These are phyloP conservation scores for Lepilemur septentrionalis DNA, from an alignment of 2,797 vertebrate genomes.

Conservation along the genomic window DNA sequence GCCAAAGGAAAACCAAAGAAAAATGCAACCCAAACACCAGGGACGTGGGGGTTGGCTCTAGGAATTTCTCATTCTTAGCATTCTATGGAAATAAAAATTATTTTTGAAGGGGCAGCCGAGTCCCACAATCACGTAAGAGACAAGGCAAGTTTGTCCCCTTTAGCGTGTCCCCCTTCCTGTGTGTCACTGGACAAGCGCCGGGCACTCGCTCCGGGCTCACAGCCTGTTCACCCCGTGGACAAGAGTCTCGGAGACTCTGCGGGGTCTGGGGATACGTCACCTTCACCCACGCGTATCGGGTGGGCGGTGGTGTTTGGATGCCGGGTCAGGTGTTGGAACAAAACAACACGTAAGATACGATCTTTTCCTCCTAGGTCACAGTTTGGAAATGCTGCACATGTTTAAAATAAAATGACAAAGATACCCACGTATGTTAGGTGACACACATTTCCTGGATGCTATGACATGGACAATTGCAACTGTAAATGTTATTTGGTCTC, in stretches of 20 bases:
- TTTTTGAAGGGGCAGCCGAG: background rate
- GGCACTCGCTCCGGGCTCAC: background rate
- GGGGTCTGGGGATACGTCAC: fast-evolving
- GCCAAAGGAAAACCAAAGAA: background rate
- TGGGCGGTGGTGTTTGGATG: background rate
- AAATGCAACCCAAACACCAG: background rate
- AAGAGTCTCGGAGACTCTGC: background rate
- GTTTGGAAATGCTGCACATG: fast-evolving
- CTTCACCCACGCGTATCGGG: fast-evolving
- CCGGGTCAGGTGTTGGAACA: fast-evolving
- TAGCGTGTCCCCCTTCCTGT: fast-evolving
- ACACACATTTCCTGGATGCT: too few relatives aligned
- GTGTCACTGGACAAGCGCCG: background rate
- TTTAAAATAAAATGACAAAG: background rate
- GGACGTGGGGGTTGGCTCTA: fast-evolving
- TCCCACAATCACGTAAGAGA: background rate
- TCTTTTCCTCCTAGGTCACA: too few relatives aligned
- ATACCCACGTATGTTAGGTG: fast-evolving
- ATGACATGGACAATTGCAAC: fast-evolving
- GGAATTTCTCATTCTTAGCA: background rate
- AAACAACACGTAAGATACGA: fast-evolving
- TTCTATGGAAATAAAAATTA: background rate
- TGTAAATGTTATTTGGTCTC: background rate
- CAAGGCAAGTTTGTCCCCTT: background rate
- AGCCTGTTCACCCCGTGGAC: fast-evolving